Evolutionary conservation across 92 coral and sea anemone genomes (phyloP).

Genomic region (Heliopora coerulea): DNA sequence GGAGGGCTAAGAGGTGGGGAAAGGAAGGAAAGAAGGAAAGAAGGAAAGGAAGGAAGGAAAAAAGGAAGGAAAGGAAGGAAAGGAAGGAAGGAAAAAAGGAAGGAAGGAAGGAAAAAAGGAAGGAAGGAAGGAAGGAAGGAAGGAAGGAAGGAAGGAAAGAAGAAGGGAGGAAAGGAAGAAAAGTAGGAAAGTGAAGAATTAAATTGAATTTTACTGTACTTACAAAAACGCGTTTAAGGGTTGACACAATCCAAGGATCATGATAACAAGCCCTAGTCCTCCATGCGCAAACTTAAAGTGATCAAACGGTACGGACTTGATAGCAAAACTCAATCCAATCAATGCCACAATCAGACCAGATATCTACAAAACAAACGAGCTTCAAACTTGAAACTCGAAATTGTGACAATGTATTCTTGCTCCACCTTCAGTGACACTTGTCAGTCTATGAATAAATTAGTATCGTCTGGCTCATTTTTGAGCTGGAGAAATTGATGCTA

Average conservation of each 20-base stretch:
- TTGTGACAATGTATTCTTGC: no score
- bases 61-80: not conserved
- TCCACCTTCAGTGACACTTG: no score
- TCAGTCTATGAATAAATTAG: no score
- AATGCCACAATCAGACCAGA: conserved; percentile 82
- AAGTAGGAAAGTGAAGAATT: no score
- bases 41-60: not conserved
- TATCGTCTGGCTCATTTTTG: no score
- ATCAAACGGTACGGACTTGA: conserved; percentile 90
- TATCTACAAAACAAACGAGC: conserved; percentile 51
- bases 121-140: no score
- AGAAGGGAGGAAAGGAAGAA: no score
- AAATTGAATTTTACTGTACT: conserved; percentile 39
- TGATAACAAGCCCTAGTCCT: conserved; percentile 69
- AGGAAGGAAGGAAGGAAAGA: no score
- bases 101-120: no score
- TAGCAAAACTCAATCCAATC: conserved; percentile 70
- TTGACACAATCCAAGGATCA: conserved; percentile 80
- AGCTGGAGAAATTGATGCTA: no score
- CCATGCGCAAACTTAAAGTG: conserved; percentile 94
- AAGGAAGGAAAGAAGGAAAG: not conserved
- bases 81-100: not conserved
- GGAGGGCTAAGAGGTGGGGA: not conserved
- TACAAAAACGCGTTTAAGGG: conserved; percentile 87
- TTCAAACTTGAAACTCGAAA: not conserved